A percentile compares a stretch with the other conserved stretches of the same genome.
These are phyloP conservation scores for Naja naja DNA, from an alignment of 2,113 vertebrate species.

Conservation along the genomic window DNA sequence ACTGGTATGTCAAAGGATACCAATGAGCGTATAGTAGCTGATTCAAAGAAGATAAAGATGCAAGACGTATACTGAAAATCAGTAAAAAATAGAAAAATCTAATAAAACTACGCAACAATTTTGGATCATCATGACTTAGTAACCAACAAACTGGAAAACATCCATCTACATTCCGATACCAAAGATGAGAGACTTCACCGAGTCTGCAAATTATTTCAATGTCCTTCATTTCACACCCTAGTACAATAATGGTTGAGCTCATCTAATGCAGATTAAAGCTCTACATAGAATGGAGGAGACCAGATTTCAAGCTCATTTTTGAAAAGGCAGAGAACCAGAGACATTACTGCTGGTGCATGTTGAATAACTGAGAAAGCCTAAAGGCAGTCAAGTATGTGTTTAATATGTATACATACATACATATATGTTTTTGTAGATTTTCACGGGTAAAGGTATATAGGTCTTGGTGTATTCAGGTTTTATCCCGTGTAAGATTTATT, in stretches of 20 bases:
- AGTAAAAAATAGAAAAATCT: not conserved
- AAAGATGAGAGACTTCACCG: not conserved
- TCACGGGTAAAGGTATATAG: too few relatives aligned
- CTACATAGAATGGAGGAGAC: not conserved
- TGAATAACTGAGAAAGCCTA: not conserved
- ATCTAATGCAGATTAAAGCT: not conserved
- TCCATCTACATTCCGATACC: not conserved
- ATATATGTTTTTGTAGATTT: too few relatives aligned
- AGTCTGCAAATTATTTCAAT: not conserved
- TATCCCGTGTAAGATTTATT: too few relatives aligned
- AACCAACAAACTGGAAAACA: not conserved
- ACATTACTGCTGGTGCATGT: not conserved
- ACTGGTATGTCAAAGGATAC: not conserved
- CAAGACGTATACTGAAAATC: not conserved
- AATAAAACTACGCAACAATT: not conserved
- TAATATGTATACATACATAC: too few relatives aligned
- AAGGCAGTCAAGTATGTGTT: not conserved
- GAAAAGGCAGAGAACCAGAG: not conserved
- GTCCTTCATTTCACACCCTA: not conserved
- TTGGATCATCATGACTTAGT: not conserved
- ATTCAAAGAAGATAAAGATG: not conserved
- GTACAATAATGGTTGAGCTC: not conserved
- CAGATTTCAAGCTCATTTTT: not conserved
- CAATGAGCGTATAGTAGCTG: not conserved
- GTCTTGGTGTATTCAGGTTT: too few relatives aligned